Evolutionary conservation across 37 sponge, comb jelly and placozoan species (phyloP).

Genomic region (Trichoplax adhaerens): DNA sequence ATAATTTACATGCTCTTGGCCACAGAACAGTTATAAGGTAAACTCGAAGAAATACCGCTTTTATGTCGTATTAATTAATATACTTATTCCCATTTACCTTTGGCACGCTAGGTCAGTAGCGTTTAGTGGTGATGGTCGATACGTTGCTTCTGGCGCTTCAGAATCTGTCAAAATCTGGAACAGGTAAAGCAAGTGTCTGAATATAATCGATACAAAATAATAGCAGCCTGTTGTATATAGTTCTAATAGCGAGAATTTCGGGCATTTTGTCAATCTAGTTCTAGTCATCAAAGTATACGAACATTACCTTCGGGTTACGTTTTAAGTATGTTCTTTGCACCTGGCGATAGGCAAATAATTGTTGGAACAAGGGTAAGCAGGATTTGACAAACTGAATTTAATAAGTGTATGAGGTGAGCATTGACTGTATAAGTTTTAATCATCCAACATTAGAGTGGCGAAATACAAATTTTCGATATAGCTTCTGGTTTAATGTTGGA

Average conservation of each 20-base stretch:
- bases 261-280: slow-evolving; percentile 7
- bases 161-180: slow-evolving; percentile 53
- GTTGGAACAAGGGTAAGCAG: slow-evolving; percentile 64
- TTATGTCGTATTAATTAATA: not conserved
- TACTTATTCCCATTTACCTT: not conserved
- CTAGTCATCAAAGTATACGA: slow-evolving; percentile 44
- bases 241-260: not conserved
- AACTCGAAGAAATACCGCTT: not conserved
- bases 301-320: slow-evolving; percentile 56
- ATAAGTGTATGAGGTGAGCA: not conserved
- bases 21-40: slow-evolving; percentile 45
- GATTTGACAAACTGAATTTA: not conserved
- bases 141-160: slow-evolving; percentile 41
- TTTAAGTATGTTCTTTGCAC: slow-evolving; percentile 54
- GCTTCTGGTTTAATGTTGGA: slow-evolving; percentile 32
- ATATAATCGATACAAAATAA: not conserved
- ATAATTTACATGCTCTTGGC: slow-evolving; percentile 10
- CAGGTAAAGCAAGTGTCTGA: slow-evolving; percentile 17
- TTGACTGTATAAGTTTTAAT: too few species aligned
- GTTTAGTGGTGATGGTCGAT: slow-evolving; percentile 61
- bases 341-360: slow-evolving; percentile 69
- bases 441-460: slow-evolving; percentile 30
- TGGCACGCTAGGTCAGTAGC: slow-evolving; percentile 14
- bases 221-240: not conserved
- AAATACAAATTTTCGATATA: slow-evolving; percentile 61